Evolutionary conservation across 2,888 invertebrate genomes (phyloP).

Genomic region (Andrena praecox): DNA sequence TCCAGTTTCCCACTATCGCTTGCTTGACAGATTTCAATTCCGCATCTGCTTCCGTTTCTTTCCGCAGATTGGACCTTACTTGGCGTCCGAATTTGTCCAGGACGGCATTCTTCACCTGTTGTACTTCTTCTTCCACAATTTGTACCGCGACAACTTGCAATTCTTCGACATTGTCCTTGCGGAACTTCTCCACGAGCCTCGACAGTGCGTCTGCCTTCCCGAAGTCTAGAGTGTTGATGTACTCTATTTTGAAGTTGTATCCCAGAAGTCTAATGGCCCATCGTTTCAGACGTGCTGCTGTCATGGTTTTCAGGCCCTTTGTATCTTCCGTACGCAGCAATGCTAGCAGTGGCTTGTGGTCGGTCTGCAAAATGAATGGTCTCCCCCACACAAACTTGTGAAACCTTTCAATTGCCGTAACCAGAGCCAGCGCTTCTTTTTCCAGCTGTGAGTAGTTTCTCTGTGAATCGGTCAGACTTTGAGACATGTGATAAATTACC

Average conservation of each 20-base stretch:
- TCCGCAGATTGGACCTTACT: neutral
- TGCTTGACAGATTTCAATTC: neutral
- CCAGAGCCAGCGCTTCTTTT: neutral
- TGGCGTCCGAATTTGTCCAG: neutral
- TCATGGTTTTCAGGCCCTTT: neutral
- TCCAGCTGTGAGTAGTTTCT: slow-evolving; percentile 16
- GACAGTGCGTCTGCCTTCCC: slow-evolving; percentile 8
- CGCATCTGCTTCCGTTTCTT: neutral
- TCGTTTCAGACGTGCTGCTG: neutral
- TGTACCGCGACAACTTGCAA: neutral
- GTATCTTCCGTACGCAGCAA: neutral
- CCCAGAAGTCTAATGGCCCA: neutral
- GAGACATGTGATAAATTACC: neutral
- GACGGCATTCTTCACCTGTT: neutral
- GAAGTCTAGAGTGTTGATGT: neutral
- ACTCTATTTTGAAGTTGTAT: slow-evolving; percentile 11
- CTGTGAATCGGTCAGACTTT: neutral
- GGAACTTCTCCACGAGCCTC: neutral
- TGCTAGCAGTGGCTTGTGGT: slow-evolving; percentile 1
- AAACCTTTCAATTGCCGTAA: neutral
- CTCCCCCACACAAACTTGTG: slow-evolving; percentile 1
- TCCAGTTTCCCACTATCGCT: neutral
- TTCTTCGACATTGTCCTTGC: neutral
- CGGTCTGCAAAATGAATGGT: neutral
- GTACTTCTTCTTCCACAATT: neutral